Percentiles rank a stretch among this genome's conserved stretches.
Evolutionary conservation across 2,113 vertebrate genomes (phyloP).

Genomic region (Cyprinodon tularosa): DNA sequence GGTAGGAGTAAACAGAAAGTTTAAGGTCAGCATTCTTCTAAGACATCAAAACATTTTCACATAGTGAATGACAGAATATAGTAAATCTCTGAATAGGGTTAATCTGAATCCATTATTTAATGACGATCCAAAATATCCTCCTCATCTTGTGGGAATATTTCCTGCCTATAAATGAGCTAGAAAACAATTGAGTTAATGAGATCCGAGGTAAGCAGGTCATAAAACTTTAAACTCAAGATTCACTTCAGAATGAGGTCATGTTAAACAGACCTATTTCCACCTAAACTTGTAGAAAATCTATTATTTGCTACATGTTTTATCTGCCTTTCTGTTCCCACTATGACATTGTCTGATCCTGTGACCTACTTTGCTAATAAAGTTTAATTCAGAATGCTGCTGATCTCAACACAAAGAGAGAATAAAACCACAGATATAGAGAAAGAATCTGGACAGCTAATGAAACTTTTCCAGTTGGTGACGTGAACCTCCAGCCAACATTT

Average conservation of each 20-base stretch:
- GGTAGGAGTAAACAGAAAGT: neutral
- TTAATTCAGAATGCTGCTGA: neutral
- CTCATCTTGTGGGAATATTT: neutral
- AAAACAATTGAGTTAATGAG: neutral
- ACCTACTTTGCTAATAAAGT: neutral
- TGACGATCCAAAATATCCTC: neutral
- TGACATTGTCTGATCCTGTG: neutral
- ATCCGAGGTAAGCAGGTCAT: neutral
- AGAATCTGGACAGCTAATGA: too few relatives aligned
- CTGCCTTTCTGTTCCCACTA: neutral
- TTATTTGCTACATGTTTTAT: neutral
- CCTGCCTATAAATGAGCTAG: too few relatives aligned
- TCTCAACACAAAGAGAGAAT: neutral
- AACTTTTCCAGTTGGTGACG: too few relatives aligned
- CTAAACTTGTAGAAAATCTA: neutral
- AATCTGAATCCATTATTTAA: neutral
- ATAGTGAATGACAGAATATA: neutral
- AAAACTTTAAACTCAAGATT: neutral
- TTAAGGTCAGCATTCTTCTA: neutral
- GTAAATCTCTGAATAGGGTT: neutral
- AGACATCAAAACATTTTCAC: too few relatives aligned
- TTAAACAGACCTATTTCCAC: neutral
- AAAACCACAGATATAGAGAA: too few relatives aligned
- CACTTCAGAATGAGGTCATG: neutral
- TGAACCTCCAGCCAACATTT: too few relatives aligned